Percentiles rank a stretch among this genome's conserved stretches.
These are phyloP conservation scores for Oligia strigilis DNA, from an alignment of 2,888 invertebrate genomes.

Conservation along the genomic window DNA sequence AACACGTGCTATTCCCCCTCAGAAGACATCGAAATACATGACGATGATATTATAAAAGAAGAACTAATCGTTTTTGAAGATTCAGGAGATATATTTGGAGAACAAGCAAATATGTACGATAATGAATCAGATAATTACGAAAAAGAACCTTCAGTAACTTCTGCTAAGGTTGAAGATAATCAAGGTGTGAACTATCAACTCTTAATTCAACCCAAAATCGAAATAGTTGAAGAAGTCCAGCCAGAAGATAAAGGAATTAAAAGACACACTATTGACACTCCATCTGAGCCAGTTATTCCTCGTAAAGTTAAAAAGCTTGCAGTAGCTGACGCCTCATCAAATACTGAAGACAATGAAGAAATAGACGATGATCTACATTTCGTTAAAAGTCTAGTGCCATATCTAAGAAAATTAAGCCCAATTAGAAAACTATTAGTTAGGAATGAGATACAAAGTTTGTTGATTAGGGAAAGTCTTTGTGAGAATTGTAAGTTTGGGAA, in stretches of 20 bases:
- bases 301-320: slow-evolving; percentile 30
- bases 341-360: slow-evolving; percentile 30
- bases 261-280: slow-evolving; percentile 30
- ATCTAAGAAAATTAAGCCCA: slow-evolving; percentile 66
- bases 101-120: slow-evolving; percentile 13
- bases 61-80: slow-evolving; percentile 53
- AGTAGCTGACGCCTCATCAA: slow-evolving; percentile 21
- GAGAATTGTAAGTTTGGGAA: slow-evolving; percentile 57
- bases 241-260: slow-evolving; percentile 16
- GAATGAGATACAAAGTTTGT: slow-evolving; percentile 70
- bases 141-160: background rate
- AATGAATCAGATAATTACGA: slow-evolving; percentile 36
- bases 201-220: slow-evolving; percentile 32
- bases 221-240: slow-evolving; percentile 10
- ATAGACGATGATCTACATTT: slow-evolving; percentile 68
- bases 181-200: background rate
- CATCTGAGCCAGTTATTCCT: background rate
- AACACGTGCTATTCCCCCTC: slow-evolving; percentile 23
- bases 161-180: background rate
- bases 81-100: slow-evolving; percentile 10
- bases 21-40: slow-evolving; percentile 26
- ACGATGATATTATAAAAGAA: slow-evolving; percentile 49
- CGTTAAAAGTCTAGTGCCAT: slow-evolving; percentile 69
- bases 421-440: slow-evolving; percentile 68
- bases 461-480: slow-evolving; percentile 69